Evolutionary conservation across 2,888 invertebrate genomes (phyloP).

Genomic region (Amiota minor): DNA sequence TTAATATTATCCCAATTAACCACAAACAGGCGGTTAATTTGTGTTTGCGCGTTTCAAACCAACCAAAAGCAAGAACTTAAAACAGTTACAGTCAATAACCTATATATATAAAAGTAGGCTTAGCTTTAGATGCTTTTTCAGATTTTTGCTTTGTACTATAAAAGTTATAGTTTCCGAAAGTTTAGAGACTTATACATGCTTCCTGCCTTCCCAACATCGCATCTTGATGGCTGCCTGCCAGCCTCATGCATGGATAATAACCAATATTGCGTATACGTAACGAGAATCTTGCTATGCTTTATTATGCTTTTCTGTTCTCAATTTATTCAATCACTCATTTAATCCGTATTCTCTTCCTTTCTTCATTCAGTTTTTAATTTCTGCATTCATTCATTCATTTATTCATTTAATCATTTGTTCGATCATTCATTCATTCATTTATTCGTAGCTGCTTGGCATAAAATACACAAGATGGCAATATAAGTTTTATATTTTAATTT

Average conservation of each 20-base stretch:
- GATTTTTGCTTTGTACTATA: no score
- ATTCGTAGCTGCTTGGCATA: no score
- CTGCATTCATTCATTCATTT: no score
- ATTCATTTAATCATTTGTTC: no score
- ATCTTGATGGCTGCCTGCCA: no score
- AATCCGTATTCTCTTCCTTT: slow-evolving; percentile 5
- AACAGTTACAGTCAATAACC: neutral
- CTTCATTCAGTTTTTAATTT: neutral
- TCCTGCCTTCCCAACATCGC: no score
- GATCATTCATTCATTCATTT: no score
- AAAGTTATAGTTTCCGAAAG: no score
- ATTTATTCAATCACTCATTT: neutral
- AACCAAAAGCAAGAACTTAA: neutral
- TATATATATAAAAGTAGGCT: neutral
- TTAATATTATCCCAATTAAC: slow-evolving; percentile 66
- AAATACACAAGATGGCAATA: no score
- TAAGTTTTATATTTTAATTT: no score
- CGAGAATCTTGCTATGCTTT: no score
- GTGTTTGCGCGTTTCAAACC: slow-evolving; percentile 49
- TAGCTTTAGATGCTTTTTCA: neutral
- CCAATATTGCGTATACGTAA: neutral
- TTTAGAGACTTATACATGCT: no score
- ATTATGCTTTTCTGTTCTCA: neutral
- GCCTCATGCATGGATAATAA: neutral
- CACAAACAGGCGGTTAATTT: slow-evolving; percentile 65